These are phyloP conservation scores for Philopedon plagiatum DNA, from an alignment of 2,888 invertebrate species.

Conservation along the genomic window DNA sequence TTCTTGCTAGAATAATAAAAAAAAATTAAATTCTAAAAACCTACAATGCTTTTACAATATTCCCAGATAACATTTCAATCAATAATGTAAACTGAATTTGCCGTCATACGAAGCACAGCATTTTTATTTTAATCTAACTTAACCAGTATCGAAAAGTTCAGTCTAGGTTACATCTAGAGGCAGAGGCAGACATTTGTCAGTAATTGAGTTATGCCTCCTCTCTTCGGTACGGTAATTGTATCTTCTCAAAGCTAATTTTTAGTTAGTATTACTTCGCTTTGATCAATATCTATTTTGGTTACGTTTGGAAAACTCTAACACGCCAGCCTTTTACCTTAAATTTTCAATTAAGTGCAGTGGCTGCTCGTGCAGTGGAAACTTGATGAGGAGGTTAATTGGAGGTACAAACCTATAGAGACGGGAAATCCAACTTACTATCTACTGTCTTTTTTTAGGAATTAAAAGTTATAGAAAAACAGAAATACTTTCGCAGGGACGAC, in stretches of 20 bases:
- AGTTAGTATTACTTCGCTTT: constrained; percentile 34
- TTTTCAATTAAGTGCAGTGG: neutral
- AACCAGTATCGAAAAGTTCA: constrained; percentile 13
- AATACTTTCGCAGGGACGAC: too few species aligned
- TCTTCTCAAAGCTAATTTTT: constrained; percentile 31
- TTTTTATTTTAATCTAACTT: neutral
- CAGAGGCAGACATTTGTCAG: constrained; percentile 19
- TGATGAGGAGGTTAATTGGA: too few species aligned
- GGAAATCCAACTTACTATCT: too few species aligned
- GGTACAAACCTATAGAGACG: too few species aligned
- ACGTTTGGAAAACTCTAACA: constrained; percentile 1
- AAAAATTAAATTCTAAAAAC: too few species aligned
- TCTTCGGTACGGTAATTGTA: constrained; percentile 30
- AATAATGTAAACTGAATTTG: neutral
- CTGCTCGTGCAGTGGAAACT: neutral
- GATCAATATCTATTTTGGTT: constrained; percentile 33
- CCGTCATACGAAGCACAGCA: neutral
- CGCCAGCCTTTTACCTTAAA: neutral
- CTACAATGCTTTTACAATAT: neutral
- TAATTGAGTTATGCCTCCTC: constrained; percentile 39
- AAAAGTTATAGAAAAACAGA: too few species aligned
- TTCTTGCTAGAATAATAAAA: too few species aligned
- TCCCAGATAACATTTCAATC: neutral
- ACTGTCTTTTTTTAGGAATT: too few species aligned
- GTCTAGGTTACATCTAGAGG: neutral